Base-by-base conservation (phyloP, 2,113 vertebrate genomes). In the Alaudala cheleensis region DNA sequence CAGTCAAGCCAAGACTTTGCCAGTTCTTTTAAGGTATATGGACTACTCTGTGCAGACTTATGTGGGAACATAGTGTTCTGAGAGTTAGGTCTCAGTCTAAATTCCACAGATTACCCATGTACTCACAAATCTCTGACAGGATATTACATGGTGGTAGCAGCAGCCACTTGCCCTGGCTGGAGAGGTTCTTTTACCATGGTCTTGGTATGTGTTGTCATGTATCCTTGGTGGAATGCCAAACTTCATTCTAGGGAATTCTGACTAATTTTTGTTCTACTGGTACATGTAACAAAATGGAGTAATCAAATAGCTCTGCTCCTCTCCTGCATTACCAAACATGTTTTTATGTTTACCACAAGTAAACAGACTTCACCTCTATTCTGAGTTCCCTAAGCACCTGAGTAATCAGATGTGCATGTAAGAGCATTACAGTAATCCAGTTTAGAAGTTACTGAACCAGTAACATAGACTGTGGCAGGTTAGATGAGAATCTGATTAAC, bases 321-420 rank as follows among this genome's bases (percentile, higher is more conserved):
- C n/a, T 86, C 53, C 79, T 69, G 12, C 4, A 14, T 51, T 61
- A 45, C 11, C 21, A 17, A 26, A 23, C 0, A 0, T 65, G 18
- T 45, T 80, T 29, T 9, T 40, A 5, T 26, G n/a, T 26, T 93
- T n/a, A 31, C 29, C 12, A 5, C 44, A 14, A 70, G 66, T 86
- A 82, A 72, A 45, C n/a, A 82, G 37, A 57, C 28, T 21, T 90
- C 45, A 65, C n/a, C 45, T 90, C 54, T 85, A 2, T 72, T 76
- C n/a, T 71, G 87, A 62, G 74, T 86, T 54, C 66, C n/a, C 49
- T 72, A 76, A 85, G 60, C 53, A 29, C 58, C 56, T 42, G 34
- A 91, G 53, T 82, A 56, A 90, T 73, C 42, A 28, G 61, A 67
- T 3, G 4, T 64, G 15, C 31, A 13, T 29, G 18, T 54, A 47